Evolutionary conservation across 2,113 vertebrate genomes (phyloP), one percentile per base, ranked within the genome.

Genomic region (Malaclemys terrapin): DNA sequence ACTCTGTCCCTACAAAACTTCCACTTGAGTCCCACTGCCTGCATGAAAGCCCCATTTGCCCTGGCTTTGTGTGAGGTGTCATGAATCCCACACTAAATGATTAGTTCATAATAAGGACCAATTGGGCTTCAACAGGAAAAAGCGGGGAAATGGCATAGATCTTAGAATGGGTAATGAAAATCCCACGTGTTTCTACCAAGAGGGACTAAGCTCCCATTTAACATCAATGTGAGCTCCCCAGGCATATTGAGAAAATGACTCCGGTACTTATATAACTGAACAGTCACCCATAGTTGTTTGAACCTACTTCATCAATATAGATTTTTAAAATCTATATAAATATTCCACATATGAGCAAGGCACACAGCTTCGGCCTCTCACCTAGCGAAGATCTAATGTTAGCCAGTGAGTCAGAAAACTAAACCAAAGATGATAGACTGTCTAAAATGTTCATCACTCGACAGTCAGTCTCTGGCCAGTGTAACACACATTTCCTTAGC

Each of bases 21-120:
- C 27, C 2, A 1, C 12, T 2, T 0, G 1, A 42, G 65, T 16
- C 83, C 2, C 78, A 2, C 47, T 1, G 45, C 1, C 62, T 35
- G 35, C 8, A 8, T 69, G 35, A 69, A 69, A 69, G 31, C 35
- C 4, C 62, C 31, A 50, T n/a, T 69, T n/a, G 31, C 35, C 1
- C 0, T 6, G 20, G 65, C 84, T 1, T 65, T 94, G 82, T 1
- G 57, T 85, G 78, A 27, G 85, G 87, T 49, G 0, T 20, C 50
- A 14, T 0, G 1, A 81, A 10, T 2, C 0, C n/a, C 54, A 0
- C 3, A 1, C 12, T n/a, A 1, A 31, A 62, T 0, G 19, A 5
- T 80, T 79, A 0, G 72, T 3, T 12, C 83, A 9, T 7, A 93
- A 82, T 5, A 9, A 16, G 89, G 79, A 78, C 84, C 93, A 72